These are phyloP conservation scores for Cyprinodon brontotheroides DNA, from an alignment of 2,113 vertebrate species.

Conservation along the genomic window DNA sequence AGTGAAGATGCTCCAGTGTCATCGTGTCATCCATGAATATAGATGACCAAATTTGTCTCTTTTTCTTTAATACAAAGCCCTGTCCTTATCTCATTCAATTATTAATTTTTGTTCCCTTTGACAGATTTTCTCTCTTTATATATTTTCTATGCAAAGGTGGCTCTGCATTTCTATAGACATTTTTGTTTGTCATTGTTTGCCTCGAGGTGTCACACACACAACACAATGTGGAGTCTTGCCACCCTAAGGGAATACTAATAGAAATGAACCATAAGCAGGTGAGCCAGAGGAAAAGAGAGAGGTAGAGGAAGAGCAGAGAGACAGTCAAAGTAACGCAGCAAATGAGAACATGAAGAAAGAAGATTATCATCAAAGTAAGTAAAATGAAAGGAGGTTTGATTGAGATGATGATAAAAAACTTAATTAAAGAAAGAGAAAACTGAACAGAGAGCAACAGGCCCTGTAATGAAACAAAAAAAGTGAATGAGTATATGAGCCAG, in stretches of 20 bases:
- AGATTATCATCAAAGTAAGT: conserved; percentile 63
- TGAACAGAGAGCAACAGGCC: conserved; percentile 17
- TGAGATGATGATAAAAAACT: conserved; percentile 47
- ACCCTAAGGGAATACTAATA: conserved; percentile 65
- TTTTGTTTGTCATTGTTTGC: conserved; percentile 57
- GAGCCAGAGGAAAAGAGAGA: conserved; percentile 29
- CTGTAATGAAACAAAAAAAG: conserved; percentile 7
- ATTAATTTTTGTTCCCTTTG: neutral
- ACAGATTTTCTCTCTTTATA: conserved; percentile 18
- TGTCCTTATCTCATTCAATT: conserved; percentile 30
- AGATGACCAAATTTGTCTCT: conserved; percentile 39
- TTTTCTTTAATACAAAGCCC: conserved; percentile 19
- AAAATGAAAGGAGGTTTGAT: conserved; percentile 52
- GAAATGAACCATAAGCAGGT: conserved; percentile 30
- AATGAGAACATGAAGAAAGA: conserved; percentile 34
- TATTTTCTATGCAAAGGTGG: conserved; percentile 13
- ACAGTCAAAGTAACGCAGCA: conserved; percentile 35
- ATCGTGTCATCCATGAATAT: conserved; percentile 22
- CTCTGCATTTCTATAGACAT: conserved; percentile 29
- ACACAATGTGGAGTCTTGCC: conserved; percentile 55
- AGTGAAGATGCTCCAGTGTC: conserved; percentile 22
- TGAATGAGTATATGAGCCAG: conserved; percentile 6
- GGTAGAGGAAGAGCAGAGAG: conserved; percentile 18
- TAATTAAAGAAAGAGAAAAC: conserved; percentile 39
- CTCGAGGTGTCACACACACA: conserved; percentile 60